These are phyloP conservation scores for Saccopteryx bilineata DNA, from an alignment of 2,113 vertebrate genomes.

Conservation along the genomic window DNA sequence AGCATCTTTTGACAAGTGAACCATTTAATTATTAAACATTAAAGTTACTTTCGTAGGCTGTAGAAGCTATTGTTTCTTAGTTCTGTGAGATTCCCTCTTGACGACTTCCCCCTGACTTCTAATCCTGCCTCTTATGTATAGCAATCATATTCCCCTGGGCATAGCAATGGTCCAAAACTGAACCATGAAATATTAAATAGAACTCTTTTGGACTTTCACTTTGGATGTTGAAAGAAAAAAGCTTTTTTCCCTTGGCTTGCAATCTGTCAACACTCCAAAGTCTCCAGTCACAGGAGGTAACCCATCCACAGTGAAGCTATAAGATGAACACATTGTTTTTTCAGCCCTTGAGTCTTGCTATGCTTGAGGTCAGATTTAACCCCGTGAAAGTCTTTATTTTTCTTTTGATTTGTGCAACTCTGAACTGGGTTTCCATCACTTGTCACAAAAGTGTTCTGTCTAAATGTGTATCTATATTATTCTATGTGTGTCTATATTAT, in stretches of 20 bases:
- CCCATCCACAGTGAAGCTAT: neutral
- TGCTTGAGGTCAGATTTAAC: neutral
- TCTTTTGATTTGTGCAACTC: neutral
- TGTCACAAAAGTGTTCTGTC: neutral
- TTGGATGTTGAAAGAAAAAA: neutral
- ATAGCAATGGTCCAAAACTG: neutral
- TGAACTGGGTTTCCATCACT: neutral
- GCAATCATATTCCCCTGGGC: neutral
- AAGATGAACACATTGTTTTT: neutral
- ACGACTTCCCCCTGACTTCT: neutral
- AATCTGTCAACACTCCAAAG: neutral
- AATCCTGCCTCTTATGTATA: neutral
- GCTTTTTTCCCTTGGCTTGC: neutral
- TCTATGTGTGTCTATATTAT: neutral
- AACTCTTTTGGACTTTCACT: neutral
- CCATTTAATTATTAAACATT: slow-evolving; percentile 29
- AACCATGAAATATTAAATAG: neutral
- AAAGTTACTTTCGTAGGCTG: neutral
- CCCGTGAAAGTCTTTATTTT: neutral
- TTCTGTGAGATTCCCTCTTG: neutral
- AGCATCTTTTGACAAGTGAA: neutral
- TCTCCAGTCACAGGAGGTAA: neutral
- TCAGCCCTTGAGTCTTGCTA: neutral
- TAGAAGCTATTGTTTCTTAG: neutral
- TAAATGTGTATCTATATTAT: neutral